These are phyloP conservation scores for Erithacus rubecula DNA, from an alignment of 2,797 vertebrate genomes.

Conservation along the genomic window DNA sequence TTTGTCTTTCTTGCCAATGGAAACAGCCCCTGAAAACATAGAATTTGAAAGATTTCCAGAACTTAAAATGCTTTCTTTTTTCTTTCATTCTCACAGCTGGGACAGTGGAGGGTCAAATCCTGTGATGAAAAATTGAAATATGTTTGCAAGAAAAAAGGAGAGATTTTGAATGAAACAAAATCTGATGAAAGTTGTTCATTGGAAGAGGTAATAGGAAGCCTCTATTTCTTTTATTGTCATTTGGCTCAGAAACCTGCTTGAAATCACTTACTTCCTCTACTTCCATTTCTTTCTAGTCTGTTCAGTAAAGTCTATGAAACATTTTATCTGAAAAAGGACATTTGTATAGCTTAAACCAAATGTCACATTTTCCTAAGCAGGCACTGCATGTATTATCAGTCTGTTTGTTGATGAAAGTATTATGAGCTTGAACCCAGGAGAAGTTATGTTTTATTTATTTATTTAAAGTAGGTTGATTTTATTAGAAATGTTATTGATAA, in stretches of 20 bases:
- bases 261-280: background rate
- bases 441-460: background rate
- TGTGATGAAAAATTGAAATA: constrained; percentile 81
- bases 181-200: constrained; percentile 73
- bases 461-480: background rate
- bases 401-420: background rate
- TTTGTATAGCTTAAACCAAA: background rate
- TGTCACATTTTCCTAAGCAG: background rate
- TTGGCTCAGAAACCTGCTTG: background rate
- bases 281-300: background rate
- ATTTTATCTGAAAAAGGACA: background rate
- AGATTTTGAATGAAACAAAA: constrained; percentile 70
- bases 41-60: background rate
- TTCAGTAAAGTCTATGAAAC: background rate
- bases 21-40: background rate
- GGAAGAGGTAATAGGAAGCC: constrained; percentile 74
- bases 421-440: background rate
- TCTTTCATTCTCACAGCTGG: constrained; percentile 67
- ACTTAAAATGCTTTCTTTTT: background rate
- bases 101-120: constrained; percentile 81
- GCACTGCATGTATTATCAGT: background rate
- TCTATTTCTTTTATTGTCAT: background rate
- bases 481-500: background rate
- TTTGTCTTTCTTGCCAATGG: background rate
- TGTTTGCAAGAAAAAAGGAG: constrained; percentile 88